phyloP scores from a whole-genome alignment of 2,888 invertebrate genomes.

The Acronicta aceris region DNA sequence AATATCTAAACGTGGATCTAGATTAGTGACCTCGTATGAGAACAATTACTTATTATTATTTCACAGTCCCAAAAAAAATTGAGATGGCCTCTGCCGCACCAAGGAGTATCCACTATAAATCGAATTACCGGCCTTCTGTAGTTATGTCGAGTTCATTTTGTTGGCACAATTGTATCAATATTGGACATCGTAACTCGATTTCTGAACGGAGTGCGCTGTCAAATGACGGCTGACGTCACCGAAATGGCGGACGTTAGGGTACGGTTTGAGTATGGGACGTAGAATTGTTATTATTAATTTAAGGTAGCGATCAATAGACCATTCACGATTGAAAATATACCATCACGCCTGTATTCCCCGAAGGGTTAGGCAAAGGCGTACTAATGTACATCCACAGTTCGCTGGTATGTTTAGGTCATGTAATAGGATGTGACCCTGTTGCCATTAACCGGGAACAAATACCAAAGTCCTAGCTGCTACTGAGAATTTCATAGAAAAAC shows the following conservation, averaged over 20 bases:
- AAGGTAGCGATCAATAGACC: no score
- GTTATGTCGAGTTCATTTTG: constrained; percentile 77
- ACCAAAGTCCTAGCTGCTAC: no score
- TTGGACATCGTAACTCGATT: constrained; percentile 83
- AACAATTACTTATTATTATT: background rate
- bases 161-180: constrained; percentile 85
- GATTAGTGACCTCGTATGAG: background rate
- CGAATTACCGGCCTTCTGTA: constrained; percentile 74
- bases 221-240: constrained; percentile 64
- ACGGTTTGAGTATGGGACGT: constrained; percentile 19
- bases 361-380: no score
- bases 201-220: constrained; percentile 73
- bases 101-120: constrained; percentile 72
- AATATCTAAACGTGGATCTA: no score
- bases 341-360: no score
- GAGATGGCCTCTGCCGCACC: constrained; percentile 54
- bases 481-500: no score
- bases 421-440: no score
- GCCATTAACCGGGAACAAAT: no score
- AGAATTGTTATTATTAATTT: constrained; percentile 13
- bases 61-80: constrained; percentile 1
- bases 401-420: no score
- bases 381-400: no score
- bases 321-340: no score
- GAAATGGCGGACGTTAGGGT: constrained; percentile 60